Base-by-base conservation (phyloP, 2,797 vertebrate species). In the Cirrhinus molitorella region DNA sequence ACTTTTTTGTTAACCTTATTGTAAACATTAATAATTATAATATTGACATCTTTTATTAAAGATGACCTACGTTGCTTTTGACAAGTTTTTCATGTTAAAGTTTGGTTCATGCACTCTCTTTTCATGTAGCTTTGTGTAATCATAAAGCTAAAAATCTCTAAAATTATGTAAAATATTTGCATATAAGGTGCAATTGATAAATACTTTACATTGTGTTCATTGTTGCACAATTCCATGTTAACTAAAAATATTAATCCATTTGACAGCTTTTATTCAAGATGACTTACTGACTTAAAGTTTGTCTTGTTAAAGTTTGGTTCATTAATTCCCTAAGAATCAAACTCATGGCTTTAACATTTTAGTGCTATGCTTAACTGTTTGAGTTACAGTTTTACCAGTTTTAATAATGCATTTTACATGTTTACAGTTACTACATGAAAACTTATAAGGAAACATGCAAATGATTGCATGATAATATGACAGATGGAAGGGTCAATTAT, bases 181-280 rank as follows among this genome's bases (percentile, higher is more conserved):
- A 34, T 19, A 19, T 4, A 16, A 34, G 8, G 1, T 34, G 25
- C 28, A 34, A 4, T 4, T 25, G 57, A 61, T 25, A 63, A 63
- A 63, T 63, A 12, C 6, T 23, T 23, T 59, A 59, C 8, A n/a
- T 59, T 59, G 12, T 25, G 55, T 14, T 13, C 11, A 25, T 61
- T 28, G 57, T 25, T 28, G 13, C 23, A 13, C 5, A 61, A 2
- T 6, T 61, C 23, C 57, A 61, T 61, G 2, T 28, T 61, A 28
- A 16, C 25, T n/a, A n/a, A n/a, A n/a, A n/a, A n/a, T n/a, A n/a
- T n/a, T n/a, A n/a, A n/a, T n/a, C n/a, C n/a, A n/a, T n/a, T n/a
- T n/a, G n/a, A n/a, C n/a, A n/a, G n/a, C 0, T 61, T 61, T 28
- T 28, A 28, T 61, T 61, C 59, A 61, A 1, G 0, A 1, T 0